Percentiles rank a stretch among this genome's conserved stretches.
These are phyloP conservation scores for Pemphigus obesinymphae DNA, from an alignment of 1,140 invertebrate species.

Conservation along the genomic window DNA sequence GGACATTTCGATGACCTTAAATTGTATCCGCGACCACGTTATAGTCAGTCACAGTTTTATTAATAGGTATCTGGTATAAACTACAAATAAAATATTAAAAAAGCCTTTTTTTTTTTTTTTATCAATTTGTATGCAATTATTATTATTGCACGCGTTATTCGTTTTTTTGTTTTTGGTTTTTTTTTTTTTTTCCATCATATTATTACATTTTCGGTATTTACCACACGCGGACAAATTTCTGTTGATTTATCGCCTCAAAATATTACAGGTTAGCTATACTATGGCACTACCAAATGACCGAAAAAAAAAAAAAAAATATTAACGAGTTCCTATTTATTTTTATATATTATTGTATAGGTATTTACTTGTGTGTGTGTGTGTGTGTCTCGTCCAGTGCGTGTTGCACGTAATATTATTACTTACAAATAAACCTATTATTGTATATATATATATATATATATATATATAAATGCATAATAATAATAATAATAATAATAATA, in stretches of 20 bases:
- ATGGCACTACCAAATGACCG: not conserved
- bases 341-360: not conserved
- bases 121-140: not conserved
- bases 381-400: not conserved
- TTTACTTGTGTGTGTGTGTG: not conserved
- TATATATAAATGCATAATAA: not conserved
- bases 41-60: not conserved
- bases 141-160: not conserved
- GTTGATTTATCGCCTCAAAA: not conserved
- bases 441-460: not conserved
- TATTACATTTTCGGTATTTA: not conserved
- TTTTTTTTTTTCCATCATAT: not conserved
- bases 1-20: not conserved
- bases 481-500: too few species aligned
- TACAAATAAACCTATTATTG: not conserved
- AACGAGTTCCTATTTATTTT: not conserved
- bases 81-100: slow-evolving; percentile 6
- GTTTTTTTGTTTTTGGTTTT: not conserved
- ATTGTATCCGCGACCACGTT: not conserved
- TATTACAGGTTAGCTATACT: not conserved
- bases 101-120: not conserved
- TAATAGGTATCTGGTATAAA: not conserved
- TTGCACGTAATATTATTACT: not conserved
- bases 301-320: not conserved
- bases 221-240: not conserved